Percentiles rank a stretch among this genome's conserved stretches.
These are phyloP conservation scores for Dinothrombium tinctorium DNA, from an alignment of 1,140 invertebrate genomes.

Conservation along the genomic window DNA sequence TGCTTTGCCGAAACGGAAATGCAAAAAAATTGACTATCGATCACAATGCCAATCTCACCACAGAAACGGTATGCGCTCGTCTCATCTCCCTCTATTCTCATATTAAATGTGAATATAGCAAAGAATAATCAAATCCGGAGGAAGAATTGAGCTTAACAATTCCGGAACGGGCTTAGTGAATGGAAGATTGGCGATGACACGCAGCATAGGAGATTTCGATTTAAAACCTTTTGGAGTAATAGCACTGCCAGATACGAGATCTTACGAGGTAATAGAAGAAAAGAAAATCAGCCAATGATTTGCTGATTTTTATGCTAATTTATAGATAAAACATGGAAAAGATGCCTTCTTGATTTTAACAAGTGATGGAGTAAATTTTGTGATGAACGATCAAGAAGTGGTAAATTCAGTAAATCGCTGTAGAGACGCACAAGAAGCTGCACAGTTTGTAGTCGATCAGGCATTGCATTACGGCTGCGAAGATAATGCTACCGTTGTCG, in stretches of 20 bases:
- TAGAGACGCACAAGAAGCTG: conserved; percentile 24
- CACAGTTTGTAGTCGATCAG: conserved; percentile 26
- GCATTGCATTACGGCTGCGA: conserved; percentile 29
- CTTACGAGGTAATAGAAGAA: conserved; percentile 19
- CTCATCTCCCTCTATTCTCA: too few relatives aligned
- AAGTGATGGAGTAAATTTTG: conserved; percentile 30
- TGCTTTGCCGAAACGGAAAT: conserved; percentile 27
- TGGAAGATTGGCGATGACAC: conserved; percentile 29
- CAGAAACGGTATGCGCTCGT: conserved; percentile 23
- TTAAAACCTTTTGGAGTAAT: conserved; percentile 30
- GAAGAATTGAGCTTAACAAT: conserved; percentile 22
- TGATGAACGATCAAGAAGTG: conserved; percentile 28
- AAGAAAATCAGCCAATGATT: neutral
- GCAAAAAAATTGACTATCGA: conserved; percentile 26
- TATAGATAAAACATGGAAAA: conserved; percentile 27
- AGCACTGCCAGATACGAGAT: conserved; percentile 24
- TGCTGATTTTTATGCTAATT: conserved; percentile 4
- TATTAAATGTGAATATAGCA: conserved; percentile 8
- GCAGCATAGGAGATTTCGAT: conserved; percentile 32
- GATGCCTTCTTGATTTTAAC: conserved; percentile 29
- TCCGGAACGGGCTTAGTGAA: conserved; percentile 25
- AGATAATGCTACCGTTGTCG: conserved; percentile 28
- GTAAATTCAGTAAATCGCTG: conserved; percentile 25
- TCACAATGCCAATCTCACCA: conserved; percentile 24
- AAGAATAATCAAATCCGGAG: conserved; percentile 21